Percentiles rank a stretch among this genome's conserved stretches.
phyloP scores from a whole-genome alignment of 1,140 invertebrate genomes.

The Holotrichia oblita region DNA sequence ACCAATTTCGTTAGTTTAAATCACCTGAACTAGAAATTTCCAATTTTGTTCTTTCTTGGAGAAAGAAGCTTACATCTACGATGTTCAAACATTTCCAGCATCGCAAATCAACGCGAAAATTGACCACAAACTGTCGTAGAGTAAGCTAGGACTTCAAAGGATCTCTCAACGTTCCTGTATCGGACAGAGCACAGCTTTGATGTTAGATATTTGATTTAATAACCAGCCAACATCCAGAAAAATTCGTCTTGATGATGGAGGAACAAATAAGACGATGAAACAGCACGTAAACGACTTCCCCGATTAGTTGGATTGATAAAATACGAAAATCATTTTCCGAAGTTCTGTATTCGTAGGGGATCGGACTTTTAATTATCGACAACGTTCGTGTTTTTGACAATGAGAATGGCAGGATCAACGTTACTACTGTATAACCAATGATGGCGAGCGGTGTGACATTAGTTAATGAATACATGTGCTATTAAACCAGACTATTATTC shows the following conservation, averaged over 20 bases:
- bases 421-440: background rate
- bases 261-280: too few relatives aligned
- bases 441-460: background rate
- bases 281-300: background rate
- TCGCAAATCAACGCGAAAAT: constrained; percentile 1
- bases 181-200: background rate
- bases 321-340: too few relatives aligned
- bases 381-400: background rate
- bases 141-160: constrained; percentile 23
- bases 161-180: background rate
- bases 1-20: background rate
- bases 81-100: background rate
- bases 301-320: constrained; percentile 19
- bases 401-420: background rate
- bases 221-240: background rate
- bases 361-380: constrained; percentile 27
- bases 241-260: background rate
- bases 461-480: constrained; percentile 33
- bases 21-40: constrained; percentile 22
- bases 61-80: background rate
- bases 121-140: constrained; percentile 3
- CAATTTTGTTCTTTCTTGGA: background rate
- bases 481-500: constrained; percentile 30
- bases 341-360: background rate
- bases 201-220: constrained; percentile 33